A percentile compares a stretch with the other conserved stretches of the same genome.
Conservation (phyloP, 2,113 vertebrate species). For the Isichthys henryi region DNA sequence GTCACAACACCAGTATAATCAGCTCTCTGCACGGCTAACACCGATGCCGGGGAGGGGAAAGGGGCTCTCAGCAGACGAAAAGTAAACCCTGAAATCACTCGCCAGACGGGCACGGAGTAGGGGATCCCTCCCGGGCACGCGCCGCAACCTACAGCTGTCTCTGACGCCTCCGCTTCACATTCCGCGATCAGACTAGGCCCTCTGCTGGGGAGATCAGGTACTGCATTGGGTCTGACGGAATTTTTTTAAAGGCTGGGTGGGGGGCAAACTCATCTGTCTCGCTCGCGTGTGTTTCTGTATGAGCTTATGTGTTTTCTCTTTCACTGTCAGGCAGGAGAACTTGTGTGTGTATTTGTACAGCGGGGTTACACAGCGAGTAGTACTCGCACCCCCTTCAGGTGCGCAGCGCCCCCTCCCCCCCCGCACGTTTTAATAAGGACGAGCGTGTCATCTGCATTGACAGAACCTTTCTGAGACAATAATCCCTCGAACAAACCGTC, state of each 20-base stretch:
- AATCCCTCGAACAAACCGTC: background rate
- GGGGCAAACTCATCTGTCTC: too few species aligned
- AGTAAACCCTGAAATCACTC: background rate
- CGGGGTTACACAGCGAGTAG: background rate
- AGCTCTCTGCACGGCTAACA: background rate
- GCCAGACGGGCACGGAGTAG: background rate
- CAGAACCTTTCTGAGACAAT: background rate
- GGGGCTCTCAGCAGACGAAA: background rate
- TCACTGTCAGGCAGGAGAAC: background rate
- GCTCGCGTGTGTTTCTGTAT: background rate
- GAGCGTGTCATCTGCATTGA: background rate
- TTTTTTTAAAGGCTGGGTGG: background rate
- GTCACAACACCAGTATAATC: background rate
- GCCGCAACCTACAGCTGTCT: background rate
- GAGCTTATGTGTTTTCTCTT: background rate
- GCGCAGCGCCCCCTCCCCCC: background rate
- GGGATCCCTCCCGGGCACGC: background rate
- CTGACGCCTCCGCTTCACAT: background rate
- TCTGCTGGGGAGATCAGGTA: conserved; percentile 26
- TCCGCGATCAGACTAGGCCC: conserved; percentile 32
- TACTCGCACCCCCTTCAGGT: background rate
- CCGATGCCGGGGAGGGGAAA: background rate
- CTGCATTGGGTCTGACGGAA: background rate
- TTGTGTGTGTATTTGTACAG: background rate
- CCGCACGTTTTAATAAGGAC: background rate